phyloP scores from a whole-genome alignment of 2,797 vertebrate genomes.

The Chiloscyllium punctatum region DNA sequence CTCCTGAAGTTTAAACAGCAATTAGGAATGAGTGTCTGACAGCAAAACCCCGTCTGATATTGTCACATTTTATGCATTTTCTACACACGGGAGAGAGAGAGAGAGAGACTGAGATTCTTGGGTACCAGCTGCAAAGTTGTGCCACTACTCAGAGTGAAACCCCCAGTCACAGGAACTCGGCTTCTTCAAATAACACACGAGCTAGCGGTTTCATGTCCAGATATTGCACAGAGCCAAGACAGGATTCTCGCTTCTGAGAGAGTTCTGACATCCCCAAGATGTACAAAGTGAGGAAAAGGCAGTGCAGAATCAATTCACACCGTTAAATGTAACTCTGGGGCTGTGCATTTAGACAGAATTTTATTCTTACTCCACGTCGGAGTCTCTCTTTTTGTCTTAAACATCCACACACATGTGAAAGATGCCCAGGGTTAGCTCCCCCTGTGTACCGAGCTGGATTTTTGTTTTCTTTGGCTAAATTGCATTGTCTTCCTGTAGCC shows the following conservation, averaged over 20 bases:
- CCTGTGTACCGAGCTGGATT: not conserved
- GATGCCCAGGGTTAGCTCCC: not conserved
- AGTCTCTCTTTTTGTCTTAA: not conserved
- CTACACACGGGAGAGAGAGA: not conserved
- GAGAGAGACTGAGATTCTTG: not conserved
- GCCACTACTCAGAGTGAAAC: not conserved
- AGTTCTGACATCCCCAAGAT: not conserved
- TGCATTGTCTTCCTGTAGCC: not conserved
- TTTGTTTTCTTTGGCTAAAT: not conserved
- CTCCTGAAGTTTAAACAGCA: slow-evolving; percentile 84
- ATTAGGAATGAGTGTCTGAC: slow-evolving; percentile 48
- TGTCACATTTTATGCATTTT: not conserved
- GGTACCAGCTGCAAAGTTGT: not conserved
- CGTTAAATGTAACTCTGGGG: not conserved
- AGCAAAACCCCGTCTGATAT: not conserved
- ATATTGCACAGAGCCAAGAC: not conserved
- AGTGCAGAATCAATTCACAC: not conserved
- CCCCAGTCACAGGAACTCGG: not conserved
- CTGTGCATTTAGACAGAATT: not conserved
- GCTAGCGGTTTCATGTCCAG: not conserved
- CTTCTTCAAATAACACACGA: not conserved
- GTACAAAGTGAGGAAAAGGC: not conserved
- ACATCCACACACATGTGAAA: not conserved
- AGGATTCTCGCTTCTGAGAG: not conserved
- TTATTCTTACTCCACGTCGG: too few relatives aligned